Evolutionary conservation across 2,797 vertebrate species (phyloP).

Genomic region (Tachyglossus aculeatus): DNA sequence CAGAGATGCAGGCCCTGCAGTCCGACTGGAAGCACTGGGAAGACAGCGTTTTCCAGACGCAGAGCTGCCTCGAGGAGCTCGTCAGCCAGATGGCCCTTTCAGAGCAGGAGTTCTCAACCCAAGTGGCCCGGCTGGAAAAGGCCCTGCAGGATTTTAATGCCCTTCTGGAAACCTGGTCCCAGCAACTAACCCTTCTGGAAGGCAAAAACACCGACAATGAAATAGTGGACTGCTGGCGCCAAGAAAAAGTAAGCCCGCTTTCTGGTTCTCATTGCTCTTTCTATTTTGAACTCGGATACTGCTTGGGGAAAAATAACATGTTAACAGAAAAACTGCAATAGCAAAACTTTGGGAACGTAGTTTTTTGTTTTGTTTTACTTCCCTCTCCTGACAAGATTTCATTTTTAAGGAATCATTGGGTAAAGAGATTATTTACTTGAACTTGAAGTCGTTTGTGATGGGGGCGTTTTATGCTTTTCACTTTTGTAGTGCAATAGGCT

Average conservation of each 20-base stretch:
- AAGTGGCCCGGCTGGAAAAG: conserved; percentile 82
- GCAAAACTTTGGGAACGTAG: not conserved
- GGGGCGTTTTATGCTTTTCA: not conserved
- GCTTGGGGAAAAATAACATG: not conserved
- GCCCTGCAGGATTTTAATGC: conserved; percentile 76
- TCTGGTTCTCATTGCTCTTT: not conserved
- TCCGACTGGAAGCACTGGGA: conserved; percentile 94
- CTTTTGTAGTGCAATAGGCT: not conserved
- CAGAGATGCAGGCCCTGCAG: conserved; percentile 86
- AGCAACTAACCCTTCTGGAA: conserved; percentile 75
- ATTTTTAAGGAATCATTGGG: not conserved
- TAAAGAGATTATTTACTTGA: not conserved
- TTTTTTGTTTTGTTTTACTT: not conserved
- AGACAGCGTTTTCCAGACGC: conserved; percentile 79
- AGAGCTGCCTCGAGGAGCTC: conserved; percentile 78
- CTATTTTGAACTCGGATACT: not conserved
- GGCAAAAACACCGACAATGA: conserved; percentile 83
- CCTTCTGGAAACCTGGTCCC: conserved; percentile 79
- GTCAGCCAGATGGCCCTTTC: conserved; percentile 88
- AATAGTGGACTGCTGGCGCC: conserved; percentile 86
- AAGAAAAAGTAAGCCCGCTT: conserved; percentile 80
- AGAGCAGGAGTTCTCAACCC: conserved; percentile 86
- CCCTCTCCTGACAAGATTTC: not conserved
- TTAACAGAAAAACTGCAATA: not conserved
- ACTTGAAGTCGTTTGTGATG: not conserved